A percentile compares a stretch with the other conserved stretches of the same genome.
These are phyloP conservation scores for Vombatus ursinus DNA, from an alignment of 2,113 vertebrate genomes.

Conservation along the genomic window DNA sequence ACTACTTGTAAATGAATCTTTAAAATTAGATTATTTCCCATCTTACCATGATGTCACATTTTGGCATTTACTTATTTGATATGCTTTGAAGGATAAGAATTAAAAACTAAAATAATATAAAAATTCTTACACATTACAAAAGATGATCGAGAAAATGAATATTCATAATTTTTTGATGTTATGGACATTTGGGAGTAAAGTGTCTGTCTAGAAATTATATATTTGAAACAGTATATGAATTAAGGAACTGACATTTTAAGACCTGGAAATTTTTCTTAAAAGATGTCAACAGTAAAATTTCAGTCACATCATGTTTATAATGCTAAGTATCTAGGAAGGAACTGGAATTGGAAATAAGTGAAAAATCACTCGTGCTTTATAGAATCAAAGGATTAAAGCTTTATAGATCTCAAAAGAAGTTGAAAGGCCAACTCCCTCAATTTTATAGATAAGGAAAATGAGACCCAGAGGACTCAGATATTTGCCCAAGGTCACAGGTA, in stretches of 20 bases:
- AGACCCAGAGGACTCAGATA: background rate
- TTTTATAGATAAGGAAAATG: background rate
- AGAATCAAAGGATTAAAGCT: background rate
- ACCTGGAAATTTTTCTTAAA: background rate
- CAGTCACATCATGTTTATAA: background rate
- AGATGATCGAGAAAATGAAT: background rate
- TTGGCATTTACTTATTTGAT: background rate
- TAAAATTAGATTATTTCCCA: background rate
- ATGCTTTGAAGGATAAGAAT: background rate
- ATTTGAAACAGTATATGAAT: background rate
- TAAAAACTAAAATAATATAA: background rate
- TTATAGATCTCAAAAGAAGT: background rate
- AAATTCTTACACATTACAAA: background rate
- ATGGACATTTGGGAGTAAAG: background rate
- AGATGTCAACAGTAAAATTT: background rate
- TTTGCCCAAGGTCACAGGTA: background rate
- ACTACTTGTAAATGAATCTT: background rate
- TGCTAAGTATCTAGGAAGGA: background rate
- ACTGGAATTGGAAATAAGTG: background rate
- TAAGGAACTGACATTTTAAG: background rate
- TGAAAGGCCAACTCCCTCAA: background rate
- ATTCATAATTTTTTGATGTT: background rate
- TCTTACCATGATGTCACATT: background rate
- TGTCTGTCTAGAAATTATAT: background rate
- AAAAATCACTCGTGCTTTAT: background rate